These are phyloP conservation scores for Rambutsinella grinnellia DNA, from an alignment of 2,888 invertebrate species.

Conservation along the genomic window DNA sequence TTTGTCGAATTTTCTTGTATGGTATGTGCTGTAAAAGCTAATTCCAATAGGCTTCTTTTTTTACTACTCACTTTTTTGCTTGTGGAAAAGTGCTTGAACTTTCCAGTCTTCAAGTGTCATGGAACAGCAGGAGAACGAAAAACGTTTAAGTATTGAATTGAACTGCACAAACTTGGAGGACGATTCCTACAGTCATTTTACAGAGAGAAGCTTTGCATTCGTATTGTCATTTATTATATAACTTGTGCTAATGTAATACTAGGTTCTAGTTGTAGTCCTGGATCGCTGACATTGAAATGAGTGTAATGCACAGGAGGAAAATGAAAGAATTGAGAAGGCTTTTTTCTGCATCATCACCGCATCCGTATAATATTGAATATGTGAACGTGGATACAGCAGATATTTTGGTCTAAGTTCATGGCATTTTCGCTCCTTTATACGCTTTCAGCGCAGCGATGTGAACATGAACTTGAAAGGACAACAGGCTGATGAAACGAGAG, in stretches of 20 bases:
- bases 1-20: too few species aligned
- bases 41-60: too few species aligned
- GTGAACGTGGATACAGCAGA: not conserved
- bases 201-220: not conserved
- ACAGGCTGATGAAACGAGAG: not conserved
- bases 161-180: not conserved
- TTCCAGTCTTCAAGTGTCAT: too few species aligned
- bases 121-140: too few species aligned
- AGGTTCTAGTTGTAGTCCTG: conserved; percentile 38
- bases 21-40: too few species aligned
- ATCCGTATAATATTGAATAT: not conserved
- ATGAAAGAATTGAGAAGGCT: not conserved
- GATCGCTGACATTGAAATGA: conserved; percentile 39
- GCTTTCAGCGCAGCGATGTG: not conserved
- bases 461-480: conserved; percentile 8
- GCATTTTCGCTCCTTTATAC: not conserved
- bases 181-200: not conserved
- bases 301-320: conserved; percentile 10
- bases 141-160: too few species aligned
- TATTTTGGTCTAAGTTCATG: not conserved
- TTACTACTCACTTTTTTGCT: too few species aligned
- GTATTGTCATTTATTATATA: not conserved
- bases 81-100: too few species aligned
- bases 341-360: not conserved
- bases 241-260: conserved; percentile 9